Evolutionary conservation across 2,113 vertebrate genomes (phyloP), one percentile per base, ranked within the genome.

Genomic region (Indicator indicator): DNA sequence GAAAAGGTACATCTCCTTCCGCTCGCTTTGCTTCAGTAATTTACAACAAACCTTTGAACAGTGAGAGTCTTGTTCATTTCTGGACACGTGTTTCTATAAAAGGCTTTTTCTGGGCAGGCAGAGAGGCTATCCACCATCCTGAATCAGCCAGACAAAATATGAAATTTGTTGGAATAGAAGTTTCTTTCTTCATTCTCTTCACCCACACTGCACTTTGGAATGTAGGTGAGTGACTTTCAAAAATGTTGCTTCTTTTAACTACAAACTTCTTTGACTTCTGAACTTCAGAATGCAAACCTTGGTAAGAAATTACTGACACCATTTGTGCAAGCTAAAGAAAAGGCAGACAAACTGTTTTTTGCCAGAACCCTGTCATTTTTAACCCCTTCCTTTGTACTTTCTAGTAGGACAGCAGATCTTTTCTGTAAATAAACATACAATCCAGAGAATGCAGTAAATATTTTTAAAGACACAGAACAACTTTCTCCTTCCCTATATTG

Each of bases 11-110:
- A 56, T 68, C 69, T 83, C 11, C 27, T 63, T 73, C 17, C 1
- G 32, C 63, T 85, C 63, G 93, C 62, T 82, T 73, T 62, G 82
- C 92, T 89, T 80, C 85, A 59, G 82, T 93, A 67, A 58, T 76
- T 89, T 74, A 63, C 44, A 87, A 52, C 78, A 91, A 95, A 96
- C 95, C 95, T 96, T 96, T 96, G 96, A 88, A 93, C 96, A 46
- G 59, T 0, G 0, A 80, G 82, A 40, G 50, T 65, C 85, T 82
- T 69, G 28, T 78, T 84, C 60, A 54, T 91, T 89, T 85, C 90
- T 76, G 82, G 75, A 58, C 89, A 63, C 17, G 4, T 30, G 30
- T 59, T 89, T 52, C 59, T 86, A 60, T 46, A 93, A 79, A 89
- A 85, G 68, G 40, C 46, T 91, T 63, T 62, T 76, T 40, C 33